A percentile compares a stretch with the other conserved stretches of the same genome.
phyloP scores from a whole-genome alignment of 1,140 invertebrate species.

The Tyrophagus putrescentiae region DNA sequence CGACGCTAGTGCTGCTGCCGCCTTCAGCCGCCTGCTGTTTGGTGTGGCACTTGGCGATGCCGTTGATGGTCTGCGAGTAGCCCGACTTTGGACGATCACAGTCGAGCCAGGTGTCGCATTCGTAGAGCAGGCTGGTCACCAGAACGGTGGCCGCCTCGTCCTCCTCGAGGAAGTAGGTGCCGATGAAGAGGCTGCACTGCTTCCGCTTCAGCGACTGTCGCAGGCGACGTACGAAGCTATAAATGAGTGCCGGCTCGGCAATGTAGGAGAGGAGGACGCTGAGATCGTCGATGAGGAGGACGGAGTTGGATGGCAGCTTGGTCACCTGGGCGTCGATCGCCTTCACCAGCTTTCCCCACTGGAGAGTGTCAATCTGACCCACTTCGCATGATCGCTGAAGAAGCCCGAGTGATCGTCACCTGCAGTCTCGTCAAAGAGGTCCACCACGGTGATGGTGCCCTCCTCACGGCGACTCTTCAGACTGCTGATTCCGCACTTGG shows the following conservation, averaged over 20 bases:
- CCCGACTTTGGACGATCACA: conserved; percentile 7
- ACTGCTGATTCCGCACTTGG: conserved; percentile 5
- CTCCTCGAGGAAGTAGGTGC: neutral
- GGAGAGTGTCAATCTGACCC: no score
- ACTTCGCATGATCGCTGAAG: no score
- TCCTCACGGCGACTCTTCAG: neutral
- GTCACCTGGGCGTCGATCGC: neutral
- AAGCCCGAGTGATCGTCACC: neutral
- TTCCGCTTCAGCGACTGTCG: neutral
- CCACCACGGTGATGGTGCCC: neutral
- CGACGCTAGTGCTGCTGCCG: neutral
- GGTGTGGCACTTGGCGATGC: neutral
- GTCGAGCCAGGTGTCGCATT: conserved; percentile 9
- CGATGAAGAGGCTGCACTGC: conserved; percentile 3
- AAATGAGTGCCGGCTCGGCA: neutral
- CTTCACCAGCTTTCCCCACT: neutral
- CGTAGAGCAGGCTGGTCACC: neutral
- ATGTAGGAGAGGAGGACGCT: neutral
- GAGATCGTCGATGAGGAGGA: conserved; percentile 7
- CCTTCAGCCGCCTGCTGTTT: no score
- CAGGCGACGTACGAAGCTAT: neutral
- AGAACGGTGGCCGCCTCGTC: neutral
- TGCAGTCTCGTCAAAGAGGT: conserved; percentile 1
- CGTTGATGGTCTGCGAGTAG: conserved; percentile 1
- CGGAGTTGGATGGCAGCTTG: neutral